These are phyloP conservation scores for Turdus rufiventris DNA, from an alignment of 2,113 vertebrate species.

Conservation along the genomic window DNA sequence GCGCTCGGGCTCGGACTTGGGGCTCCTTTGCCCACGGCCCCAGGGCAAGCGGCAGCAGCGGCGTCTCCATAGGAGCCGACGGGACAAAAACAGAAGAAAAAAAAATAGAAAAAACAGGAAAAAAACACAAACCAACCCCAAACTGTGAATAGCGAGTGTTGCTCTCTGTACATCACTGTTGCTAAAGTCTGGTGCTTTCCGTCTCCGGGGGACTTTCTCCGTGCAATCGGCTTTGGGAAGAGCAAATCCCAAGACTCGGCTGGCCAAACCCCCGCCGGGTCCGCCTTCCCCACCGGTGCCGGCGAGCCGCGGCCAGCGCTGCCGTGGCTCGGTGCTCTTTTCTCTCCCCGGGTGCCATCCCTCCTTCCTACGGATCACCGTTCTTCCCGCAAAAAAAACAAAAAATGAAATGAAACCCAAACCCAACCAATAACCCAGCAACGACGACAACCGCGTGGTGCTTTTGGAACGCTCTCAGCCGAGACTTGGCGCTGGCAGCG, in stretches of 20 bases:
- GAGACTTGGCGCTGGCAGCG: not conserved
- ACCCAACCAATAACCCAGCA: not conserved
- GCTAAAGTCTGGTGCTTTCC: constrained; percentile 72
- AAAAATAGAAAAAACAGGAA: constrained; percentile 24
- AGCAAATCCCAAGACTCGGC: constrained; percentile 37
- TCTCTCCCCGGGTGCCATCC: constrained; percentile 45
- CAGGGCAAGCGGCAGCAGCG: accelerated
- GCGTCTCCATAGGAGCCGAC: constrained; percentile 48
- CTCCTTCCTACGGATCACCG: constrained; percentile 18
- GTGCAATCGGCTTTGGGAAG: constrained; percentile 47
- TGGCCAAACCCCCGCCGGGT: not conserved
- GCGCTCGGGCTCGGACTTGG: not conserved
- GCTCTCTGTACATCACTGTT: constrained; percentile 53
- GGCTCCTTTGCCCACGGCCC: not conserved
- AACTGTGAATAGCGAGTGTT: constrained; percentile 73
- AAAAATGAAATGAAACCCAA: not conserved
- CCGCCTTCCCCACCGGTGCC: not conserved
- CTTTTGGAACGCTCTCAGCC: constrained; percentile 29
- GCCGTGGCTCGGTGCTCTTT: constrained; percentile 13
- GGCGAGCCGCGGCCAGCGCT: not conserved
- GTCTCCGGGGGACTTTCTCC: constrained; percentile 49
- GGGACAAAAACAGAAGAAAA: constrained; percentile 6
- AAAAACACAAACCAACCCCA: constrained; percentile 59
- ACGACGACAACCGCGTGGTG: constrained; percentile 27
- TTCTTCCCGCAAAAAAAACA: constrained; percentile 13